These are phyloP conservation scores for Tipula vernalis DNA, from an alignment of 2,888 invertebrate species.

Conservation along the genomic window DNA sequence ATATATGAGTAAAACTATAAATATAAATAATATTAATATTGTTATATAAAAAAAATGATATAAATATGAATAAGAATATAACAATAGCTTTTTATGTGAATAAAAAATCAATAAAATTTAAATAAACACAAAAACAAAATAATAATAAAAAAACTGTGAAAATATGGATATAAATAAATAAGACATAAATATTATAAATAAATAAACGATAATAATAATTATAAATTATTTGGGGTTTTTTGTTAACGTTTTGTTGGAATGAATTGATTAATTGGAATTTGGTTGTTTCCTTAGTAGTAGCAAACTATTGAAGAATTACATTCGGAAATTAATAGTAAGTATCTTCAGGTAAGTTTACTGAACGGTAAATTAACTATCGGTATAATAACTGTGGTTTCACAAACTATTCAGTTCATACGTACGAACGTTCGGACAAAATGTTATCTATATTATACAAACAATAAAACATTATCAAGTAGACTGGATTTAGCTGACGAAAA, in stretches of 20 bases:
- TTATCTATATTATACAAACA: no score
- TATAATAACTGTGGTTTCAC: no score
- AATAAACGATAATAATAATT: conserved; percentile 4
- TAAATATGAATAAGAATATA: not conserved
- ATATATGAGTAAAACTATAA: not conserved
- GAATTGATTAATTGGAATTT: not conserved
- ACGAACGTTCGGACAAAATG: no score
- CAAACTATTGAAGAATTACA: no score
- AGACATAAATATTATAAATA: not conserved
- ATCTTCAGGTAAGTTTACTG: no score
- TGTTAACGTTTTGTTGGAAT: not conserved
- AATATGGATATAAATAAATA: not conserved
- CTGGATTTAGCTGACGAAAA: no score
- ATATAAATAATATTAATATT: not conserved
- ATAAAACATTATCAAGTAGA: no score
- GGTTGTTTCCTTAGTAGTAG: not conserved
- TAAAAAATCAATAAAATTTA: not conserved
- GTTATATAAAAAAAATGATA: not conserved
- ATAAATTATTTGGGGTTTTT: not conserved
- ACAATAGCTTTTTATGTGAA: conserved; percentile 4
- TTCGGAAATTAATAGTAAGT: no score
- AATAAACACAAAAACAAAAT: not conserved
- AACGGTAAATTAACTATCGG: no score
- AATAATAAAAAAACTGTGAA: not conserved
- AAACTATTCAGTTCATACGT: no score